Evolutionary conservation across 2,888 invertebrate genomes (phyloP).

Genomic region (Gymnoscelis rufifasciata): DNA sequence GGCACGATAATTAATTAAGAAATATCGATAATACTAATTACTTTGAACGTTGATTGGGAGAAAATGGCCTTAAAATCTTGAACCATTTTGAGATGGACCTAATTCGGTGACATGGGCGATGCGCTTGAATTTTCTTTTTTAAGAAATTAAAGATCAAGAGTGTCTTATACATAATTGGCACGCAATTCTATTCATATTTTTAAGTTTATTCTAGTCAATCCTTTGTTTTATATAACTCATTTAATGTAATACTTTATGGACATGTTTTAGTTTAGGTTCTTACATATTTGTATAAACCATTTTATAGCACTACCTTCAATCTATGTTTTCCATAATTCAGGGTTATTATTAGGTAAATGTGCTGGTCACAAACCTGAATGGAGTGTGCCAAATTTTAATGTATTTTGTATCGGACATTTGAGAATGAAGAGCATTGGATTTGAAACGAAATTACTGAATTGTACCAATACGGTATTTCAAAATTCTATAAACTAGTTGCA

Average conservation of each 20-base stretch:
- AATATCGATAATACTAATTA: not conserved
- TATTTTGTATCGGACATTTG: slow-evolving; percentile 3
- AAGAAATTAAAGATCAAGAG: slow-evolving; percentile 7
- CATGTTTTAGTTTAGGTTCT: no score
- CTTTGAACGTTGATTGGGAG: not conserved
- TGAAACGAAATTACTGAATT: slow-evolving; percentile 3
- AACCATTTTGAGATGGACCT: not conserved
- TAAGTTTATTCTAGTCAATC: no score
- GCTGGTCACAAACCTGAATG: slow-evolving; percentile 1
- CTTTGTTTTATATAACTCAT: no score
- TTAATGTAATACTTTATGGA: no score
- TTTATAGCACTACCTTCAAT: not conserved
- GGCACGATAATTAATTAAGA: slow-evolving; percentile 1
- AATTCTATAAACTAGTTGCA: slow-evolving; percentile 51
- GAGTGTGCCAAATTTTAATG: not conserved
- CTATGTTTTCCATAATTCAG: not conserved
- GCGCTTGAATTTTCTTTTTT: not conserved
- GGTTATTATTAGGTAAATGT: not conserved
- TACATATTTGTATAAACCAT: not conserved
- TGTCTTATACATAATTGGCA: slow-evolving; percentile 9
- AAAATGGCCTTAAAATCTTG: not conserved
- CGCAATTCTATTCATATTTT: no score
- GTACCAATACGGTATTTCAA: slow-evolving; percentile 15
- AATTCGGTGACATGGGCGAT: not conserved
- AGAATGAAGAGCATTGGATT: slow-evolving; percentile 4